These are phyloP conservation scores for Chymomyza costata DNA, from an alignment of 1,140 invertebrate genomes.

Conservation along the genomic window DNA sequence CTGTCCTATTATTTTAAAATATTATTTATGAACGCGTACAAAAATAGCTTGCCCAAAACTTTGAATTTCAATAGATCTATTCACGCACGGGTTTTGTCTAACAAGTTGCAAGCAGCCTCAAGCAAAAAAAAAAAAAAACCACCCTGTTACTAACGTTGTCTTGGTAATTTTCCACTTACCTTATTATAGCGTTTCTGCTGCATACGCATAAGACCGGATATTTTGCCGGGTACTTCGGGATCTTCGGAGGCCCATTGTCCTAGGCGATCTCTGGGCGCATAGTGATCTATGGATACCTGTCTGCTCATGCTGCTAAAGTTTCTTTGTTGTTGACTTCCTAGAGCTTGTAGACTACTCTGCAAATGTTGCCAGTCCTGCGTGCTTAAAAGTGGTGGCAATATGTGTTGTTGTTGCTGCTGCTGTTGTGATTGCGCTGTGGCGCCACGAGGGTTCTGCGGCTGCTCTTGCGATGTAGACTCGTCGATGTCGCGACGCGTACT, in stretches of 20 bases:
- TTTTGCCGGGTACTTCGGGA: conserved; percentile 50
- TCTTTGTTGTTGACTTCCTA: conserved; percentile 23
- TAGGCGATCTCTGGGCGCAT: conserved; percentile 50
- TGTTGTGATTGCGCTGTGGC: conserved; percentile 39
- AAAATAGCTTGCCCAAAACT: neutral
- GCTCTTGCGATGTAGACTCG: conserved; percentile 30
- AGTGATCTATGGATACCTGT: conserved; percentile 13
- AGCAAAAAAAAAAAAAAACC: conserved; percentile 1
- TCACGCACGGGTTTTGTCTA: conserved; percentile 41
- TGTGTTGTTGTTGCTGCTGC: conserved; percentile 6
- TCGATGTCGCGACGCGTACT: conserved; percentile 62
- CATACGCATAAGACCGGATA: conserved; percentile 58
- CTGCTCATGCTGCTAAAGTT: conserved; percentile 30
- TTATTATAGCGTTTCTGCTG: conserved; percentile 59
- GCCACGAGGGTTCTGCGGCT: too few relatives aligned
- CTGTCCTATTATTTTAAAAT: conserved; percentile 29
- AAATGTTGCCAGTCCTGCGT: conserved; percentile 4
- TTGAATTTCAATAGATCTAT: conserved; percentile 12
- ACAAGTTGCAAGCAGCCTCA: conserved; percentile 1
- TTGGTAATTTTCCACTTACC: conserved; percentile 70
- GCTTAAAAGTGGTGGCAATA: conserved; percentile 2
- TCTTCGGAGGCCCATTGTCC: conserved; percentile 59
- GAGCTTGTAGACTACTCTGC: conserved; percentile 27
- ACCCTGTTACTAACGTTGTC: conserved; percentile 26
- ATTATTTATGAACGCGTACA: conserved; percentile 14